Percentiles rank a stretch among this genome's conserved stretches.
phyloP scores from a whole-genome alignment of 2,113 vertebrate genomes.

The Antechinus stuartii region DNA sequence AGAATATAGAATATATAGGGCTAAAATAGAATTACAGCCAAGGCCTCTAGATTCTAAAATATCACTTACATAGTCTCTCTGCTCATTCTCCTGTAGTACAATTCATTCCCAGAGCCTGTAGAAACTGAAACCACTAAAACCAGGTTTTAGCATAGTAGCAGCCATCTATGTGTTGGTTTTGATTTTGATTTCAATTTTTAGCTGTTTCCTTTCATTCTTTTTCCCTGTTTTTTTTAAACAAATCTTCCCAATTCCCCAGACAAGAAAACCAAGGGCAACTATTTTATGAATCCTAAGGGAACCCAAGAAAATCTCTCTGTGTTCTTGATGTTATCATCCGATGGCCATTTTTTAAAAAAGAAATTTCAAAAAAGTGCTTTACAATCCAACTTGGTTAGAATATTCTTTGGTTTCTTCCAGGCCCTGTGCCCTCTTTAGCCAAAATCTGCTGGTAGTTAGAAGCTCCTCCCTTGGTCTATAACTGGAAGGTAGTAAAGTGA shows the following conservation, averaged over 20 bases:
- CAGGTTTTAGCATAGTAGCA: constrained; percentile 30
- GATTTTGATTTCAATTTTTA: constrained; percentile 74
- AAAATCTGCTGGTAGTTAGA: not conserved
- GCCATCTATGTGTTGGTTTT: constrained; percentile 67
- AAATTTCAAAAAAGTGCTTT: not conserved
- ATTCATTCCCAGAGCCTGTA: not conserved
- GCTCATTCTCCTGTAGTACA: not conserved
- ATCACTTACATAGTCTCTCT: not conserved
- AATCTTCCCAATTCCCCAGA: constrained; percentile 34
- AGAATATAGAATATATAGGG: not conserved
- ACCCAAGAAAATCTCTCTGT: not conserved
- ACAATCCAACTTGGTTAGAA: not conserved
- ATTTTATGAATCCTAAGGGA: not conserved
- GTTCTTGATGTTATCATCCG: not conserved
- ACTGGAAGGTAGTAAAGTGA: not conserved
- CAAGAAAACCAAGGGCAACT: constrained; percentile 38
- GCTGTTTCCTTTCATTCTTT: constrained; percentile 71
- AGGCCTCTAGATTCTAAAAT: not conserved
- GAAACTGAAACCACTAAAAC: not conserved
- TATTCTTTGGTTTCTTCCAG: not conserved
- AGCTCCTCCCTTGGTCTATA: not conserved
- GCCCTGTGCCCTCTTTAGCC: not conserved
- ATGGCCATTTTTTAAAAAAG: not conserved
- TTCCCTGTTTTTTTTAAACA: constrained; percentile 65
- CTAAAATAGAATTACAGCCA: not conserved